These are phyloP conservation scores for Danio albolineatus DNA, from an alignment of 2,797 vertebrate species.

Conservation along the genomic window DNA sequence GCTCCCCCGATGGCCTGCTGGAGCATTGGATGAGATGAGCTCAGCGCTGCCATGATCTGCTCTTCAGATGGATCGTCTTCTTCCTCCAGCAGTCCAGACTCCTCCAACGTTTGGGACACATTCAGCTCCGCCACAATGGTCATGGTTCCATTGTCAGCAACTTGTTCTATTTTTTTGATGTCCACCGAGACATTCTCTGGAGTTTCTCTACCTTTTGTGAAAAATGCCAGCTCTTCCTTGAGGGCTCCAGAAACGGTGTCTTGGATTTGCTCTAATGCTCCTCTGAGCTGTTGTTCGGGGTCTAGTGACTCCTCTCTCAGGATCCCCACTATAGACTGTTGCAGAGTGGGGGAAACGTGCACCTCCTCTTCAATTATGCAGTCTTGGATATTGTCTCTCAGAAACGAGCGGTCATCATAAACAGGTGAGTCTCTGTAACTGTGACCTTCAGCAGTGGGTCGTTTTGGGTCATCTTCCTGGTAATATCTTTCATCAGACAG, in stretches of 20 bases:
- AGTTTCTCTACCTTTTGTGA: slow-evolving; percentile 77
- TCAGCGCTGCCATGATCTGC: slow-evolving; percentile 78
- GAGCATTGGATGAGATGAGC: slow-evolving; percentile 72
- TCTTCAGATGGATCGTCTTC: slow-evolving; percentile 75
- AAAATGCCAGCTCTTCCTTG: slow-evolving; percentile 85
- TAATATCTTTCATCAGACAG: slow-evolving; percentile 82
- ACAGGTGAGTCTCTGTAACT: slow-evolving; percentile 64
- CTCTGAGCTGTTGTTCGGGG: slow-evolving; percentile 87
- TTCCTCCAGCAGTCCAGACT: slow-evolving; percentile 76
- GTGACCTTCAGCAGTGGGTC: slow-evolving; percentile 70
- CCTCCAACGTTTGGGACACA: slow-evolving; percentile 86
- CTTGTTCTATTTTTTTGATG: slow-evolving; percentile 87
- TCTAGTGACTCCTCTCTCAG: slow-evolving; percentile 83
- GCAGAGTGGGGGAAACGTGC: slow-evolving; percentile 87
- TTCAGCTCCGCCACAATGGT: slow-evolving; percentile 93
- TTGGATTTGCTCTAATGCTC: slow-evolving; percentile 88
- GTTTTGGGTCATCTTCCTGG: slow-evolving; percentile 73
- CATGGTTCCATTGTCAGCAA: slow-evolving; percentile 76
- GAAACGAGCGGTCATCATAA: slow-evolving; percentile 62
- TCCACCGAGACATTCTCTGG: slow-evolving; percentile 81
- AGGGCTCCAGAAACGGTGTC: slow-evolving; percentile 86
- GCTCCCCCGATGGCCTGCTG: slow-evolving; percentile 68
- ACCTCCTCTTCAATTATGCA: slow-evolving; percentile 92
- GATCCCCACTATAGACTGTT: slow-evolving; percentile 85
- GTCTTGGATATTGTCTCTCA: slow-evolving; percentile 76